These are phyloP conservation scores for Typhlichthys eigenmanni DNA, from an alignment of 2,797 vertebrate genomes.

Conservation along the genomic window DNA sequence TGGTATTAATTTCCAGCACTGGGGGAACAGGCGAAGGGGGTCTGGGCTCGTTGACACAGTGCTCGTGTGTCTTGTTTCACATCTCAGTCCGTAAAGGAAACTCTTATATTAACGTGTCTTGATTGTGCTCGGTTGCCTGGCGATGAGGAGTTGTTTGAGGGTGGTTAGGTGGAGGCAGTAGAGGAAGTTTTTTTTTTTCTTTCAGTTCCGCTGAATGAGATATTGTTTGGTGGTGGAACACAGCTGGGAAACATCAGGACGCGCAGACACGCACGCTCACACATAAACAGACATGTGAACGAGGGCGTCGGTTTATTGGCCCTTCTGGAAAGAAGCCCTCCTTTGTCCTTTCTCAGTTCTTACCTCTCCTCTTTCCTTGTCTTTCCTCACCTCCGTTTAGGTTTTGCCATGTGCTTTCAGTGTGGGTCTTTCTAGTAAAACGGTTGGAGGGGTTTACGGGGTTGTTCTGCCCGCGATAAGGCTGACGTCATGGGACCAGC, in stretches of 20 bases:
- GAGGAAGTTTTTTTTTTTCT: slow-evolving; percentile 24
- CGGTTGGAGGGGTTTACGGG: slow-evolving; percentile 28
- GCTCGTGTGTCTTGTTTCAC: slow-evolving; percentile 45
- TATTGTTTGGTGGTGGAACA: slow-evolving; percentile 80
- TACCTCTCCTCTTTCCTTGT: slow-evolving; percentile 18
- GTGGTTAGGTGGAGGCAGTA: slow-evolving; percentile 58
- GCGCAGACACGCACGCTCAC: slow-evolving; percentile 40
- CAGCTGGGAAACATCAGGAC: slow-evolving; percentile 85
- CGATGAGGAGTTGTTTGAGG: slow-evolving; percentile 57
- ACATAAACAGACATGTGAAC: slow-evolving; percentile 50
- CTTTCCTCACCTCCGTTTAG: slow-evolving; percentile 10
- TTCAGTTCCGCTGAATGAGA: slow-evolving; percentile 80
- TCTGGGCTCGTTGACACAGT: slow-evolving; percentile 52
- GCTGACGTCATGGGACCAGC: slow-evolving; percentile 75
- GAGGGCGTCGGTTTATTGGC: slow-evolving; percentile 47
- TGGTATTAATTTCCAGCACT: slow-evolving; percentile 44
- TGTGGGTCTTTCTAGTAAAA: slow-evolving; percentile 39
- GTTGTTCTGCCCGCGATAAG: slow-evolving; percentile 52
- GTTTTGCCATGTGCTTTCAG: slow-evolving; percentile 18
- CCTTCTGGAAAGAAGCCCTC: slow-evolving; percentile 30
- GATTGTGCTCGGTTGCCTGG: slow-evolving; percentile 78
- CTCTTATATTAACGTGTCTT: slow-evolving; percentile 76
- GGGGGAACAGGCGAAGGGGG: slow-evolving; percentile 60
- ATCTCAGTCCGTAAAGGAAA: slow-evolving; percentile 73
- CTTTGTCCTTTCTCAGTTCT: slow-evolving; percentile 39